Evolutionary conservation across 1,140 invertebrate genomes (phyloP).

Genomic region (Drosophila eugracilis): DNA sequence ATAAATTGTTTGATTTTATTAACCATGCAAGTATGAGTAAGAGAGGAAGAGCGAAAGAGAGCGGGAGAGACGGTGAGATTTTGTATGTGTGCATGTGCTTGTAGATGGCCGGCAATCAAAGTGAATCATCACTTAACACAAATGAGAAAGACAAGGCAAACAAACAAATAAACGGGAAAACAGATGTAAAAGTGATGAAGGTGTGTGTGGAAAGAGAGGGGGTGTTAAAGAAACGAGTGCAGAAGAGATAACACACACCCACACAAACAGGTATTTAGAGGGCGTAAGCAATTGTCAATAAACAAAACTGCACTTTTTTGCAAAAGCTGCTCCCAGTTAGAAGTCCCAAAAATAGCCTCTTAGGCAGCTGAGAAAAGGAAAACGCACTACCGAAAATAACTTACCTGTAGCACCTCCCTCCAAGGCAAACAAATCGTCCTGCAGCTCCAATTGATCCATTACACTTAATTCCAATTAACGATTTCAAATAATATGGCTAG

Average conservation of each 20-base stretch:
- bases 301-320: conserved; percentile 25
- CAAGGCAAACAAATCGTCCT: conserved; percentile 42
- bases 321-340: conserved; percentile 48
- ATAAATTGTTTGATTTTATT: conserved; percentile 43
- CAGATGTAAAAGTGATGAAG: conserved; percentile 52
- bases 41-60: conserved; percentile 1
- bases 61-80: conserved; percentile 16
- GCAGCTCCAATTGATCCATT: conserved; percentile 61
- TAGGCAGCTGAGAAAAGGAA: conserved; percentile 18
- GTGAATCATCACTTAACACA: conserved; percentile 74
- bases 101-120: conserved; percentile 54
- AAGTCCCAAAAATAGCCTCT: conserved; percentile 40
- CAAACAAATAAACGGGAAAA: conserved; percentile 43
- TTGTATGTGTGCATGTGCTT: too few species aligned
- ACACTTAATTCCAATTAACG: conserved; percentile 1
- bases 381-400: neutral
- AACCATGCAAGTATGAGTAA: neutral
- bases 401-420: conserved; percentile 34
- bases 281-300: conserved; percentile 72
- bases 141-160: conserved; percentile 61
- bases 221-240: neutral
- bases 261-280: conserved; percentile 39
- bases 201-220: conserved; percentile 1
- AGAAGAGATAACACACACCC: conserved; percentile 27
- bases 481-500: conserved; percentile 25